phyloP scores from a whole-genome alignment of 37 sponge, comb jelly and placozoan genomes.

The Diacarnus erythraeanus region DNA sequence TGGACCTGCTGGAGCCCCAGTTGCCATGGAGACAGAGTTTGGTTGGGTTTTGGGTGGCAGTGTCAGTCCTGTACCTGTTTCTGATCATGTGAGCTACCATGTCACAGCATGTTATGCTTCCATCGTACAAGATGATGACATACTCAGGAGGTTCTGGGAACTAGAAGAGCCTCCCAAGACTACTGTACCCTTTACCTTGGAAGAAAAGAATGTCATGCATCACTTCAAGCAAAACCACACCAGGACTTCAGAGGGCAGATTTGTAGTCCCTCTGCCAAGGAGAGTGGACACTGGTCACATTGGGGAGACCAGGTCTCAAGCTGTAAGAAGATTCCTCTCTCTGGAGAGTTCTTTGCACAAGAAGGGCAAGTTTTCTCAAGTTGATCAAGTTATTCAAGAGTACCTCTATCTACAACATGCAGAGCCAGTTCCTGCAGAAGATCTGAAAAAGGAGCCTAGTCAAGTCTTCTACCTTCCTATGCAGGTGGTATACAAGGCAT shows the following conservation, averaged over 20 bases:
- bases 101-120: no score
- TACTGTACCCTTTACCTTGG: slow-evolving; percentile 4
- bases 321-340: slow-evolving; percentile 39
- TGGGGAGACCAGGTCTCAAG: slow-evolving; percentile 51
- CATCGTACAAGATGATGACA: no score
- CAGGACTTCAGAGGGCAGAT: slow-evolving; percentile 26
- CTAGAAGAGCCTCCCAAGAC: slow-evolving; percentile 23
- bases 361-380: slow-evolving; percentile 25
- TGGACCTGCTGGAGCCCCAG: slow-evolving; percentile 17
- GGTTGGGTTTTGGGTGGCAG: slow-evolving; percentile 49
- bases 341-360: slow-evolving; percentile 32
- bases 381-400: slow-evolving; percentile 25
- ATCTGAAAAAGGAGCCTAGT: no score
- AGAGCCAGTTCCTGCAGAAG: slow-evolving; percentile 41
- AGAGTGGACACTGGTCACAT: neutral
- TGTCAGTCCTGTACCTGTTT: no score
- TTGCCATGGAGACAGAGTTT: slow-evolving; percentile 41
- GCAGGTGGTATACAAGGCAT: slow-evolving; percentile 11
- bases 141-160: slow-evolving; percentile 48
- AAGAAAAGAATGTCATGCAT: slow-evolving; percentile 19
- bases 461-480: slow-evolving; percentile 27
- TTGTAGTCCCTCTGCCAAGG: slow-evolving; percentile 42
- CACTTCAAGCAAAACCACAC: slow-evolving; percentile 33
- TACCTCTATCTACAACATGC: slow-evolving; percentile 35
- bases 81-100: no score